Evolutionary conservation across 2,888 invertebrate genomes (phyloP).

Genomic region (Dicyrtomina minuta): DNA sequence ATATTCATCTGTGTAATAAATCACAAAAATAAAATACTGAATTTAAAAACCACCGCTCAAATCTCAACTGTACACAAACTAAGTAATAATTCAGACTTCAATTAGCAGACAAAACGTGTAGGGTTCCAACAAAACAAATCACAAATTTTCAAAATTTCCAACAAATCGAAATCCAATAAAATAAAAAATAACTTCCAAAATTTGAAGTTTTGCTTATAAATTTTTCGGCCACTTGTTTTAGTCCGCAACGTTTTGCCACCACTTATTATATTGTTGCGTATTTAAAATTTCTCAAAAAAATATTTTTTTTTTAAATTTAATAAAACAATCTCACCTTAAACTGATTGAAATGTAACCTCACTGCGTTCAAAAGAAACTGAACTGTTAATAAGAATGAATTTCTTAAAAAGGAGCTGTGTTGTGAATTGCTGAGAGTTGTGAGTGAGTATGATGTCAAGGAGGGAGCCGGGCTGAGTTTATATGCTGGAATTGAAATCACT

Average conservation of each 20-base stretch:
- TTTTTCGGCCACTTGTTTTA: too few species aligned
- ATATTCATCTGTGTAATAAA: conserved; percentile 40
- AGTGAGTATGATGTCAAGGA: conserved; percentile 19
- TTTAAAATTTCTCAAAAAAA: not conserved
- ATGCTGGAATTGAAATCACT: conserved; percentile 17
- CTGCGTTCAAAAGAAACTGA: too few species aligned
- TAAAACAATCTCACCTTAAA: not conserved
- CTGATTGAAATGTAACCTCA: not conserved
- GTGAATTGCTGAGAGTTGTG: conserved; percentile 4
- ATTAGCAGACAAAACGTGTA: not conserved
- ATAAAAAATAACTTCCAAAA: too few species aligned
- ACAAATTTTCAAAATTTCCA: not conserved
- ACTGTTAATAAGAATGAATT: too few species aligned
- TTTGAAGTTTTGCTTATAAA: too few species aligned
- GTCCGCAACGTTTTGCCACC: too few species aligned
- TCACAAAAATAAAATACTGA: not conserved
- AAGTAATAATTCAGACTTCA: not conserved
- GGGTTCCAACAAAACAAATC: not conserved
- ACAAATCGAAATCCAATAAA: too few species aligned
- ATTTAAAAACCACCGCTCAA: not conserved
- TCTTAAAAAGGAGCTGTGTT: not conserved
- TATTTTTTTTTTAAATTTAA: not conserved
- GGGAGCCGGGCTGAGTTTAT: conserved; percentile 9
- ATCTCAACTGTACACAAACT: not conserved
- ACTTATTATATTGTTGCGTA: too few species aligned